A percentile compares a stretch with the other conserved stretches of the same genome.
These are phyloP conservation scores for Leptopilina myrica DNA, from an alignment of 2,888 invertebrate species.

Conservation along the genomic window DNA sequence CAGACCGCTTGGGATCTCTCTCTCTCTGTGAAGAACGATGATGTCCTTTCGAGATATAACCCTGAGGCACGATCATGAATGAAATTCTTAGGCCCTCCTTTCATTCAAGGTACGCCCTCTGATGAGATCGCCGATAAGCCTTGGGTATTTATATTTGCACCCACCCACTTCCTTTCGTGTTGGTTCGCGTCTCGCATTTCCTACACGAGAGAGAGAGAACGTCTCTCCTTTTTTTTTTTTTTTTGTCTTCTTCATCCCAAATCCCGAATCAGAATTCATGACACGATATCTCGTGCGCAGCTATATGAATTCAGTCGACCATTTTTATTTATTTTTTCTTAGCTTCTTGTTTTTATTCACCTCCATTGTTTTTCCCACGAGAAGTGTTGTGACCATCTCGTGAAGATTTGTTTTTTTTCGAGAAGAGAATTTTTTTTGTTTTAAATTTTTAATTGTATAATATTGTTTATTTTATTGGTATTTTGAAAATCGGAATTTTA, in stretches of 20 bases:
- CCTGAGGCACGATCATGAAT: slow-evolving; percentile 50
- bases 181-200: slow-evolving; percentile 48
- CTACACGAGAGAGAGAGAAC: slow-evolving; percentile 17
- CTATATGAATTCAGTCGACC: slow-evolving; percentile 49
- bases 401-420: slow-evolving; percentile 13
- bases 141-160: slow-evolving; percentile 46
- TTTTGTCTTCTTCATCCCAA: slow-evolving; percentile 44
- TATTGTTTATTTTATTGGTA: too few relatives aligned
- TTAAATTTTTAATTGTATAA: too few relatives aligned
- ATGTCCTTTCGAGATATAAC: slow-evolving; percentile 44
- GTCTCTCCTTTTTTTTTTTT: not conserved
- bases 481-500: too few relatives aligned
- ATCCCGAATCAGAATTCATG: slow-evolving; percentile 48
- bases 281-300: slow-evolving; percentile 47
- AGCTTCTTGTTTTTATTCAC: slow-evolving; percentile 16
- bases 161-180: slow-evolving; percentile 59
- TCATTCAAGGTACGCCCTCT: slow-evolving; percentile 47
- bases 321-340: not conserved
- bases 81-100: slow-evolving; percentile 52
- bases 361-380: slow-evolving; percentile 45
- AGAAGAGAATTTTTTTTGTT: too few relatives aligned
- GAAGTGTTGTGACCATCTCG: slow-evolving; percentile 9
- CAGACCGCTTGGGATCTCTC: slow-evolving; percentile 41
- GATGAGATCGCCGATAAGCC: slow-evolving; percentile 57
- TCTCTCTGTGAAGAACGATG: slow-evolving; percentile 37